Conservation (phyloP, 2,113 vertebrate species). For the Catharus fuscescens region DNA sequence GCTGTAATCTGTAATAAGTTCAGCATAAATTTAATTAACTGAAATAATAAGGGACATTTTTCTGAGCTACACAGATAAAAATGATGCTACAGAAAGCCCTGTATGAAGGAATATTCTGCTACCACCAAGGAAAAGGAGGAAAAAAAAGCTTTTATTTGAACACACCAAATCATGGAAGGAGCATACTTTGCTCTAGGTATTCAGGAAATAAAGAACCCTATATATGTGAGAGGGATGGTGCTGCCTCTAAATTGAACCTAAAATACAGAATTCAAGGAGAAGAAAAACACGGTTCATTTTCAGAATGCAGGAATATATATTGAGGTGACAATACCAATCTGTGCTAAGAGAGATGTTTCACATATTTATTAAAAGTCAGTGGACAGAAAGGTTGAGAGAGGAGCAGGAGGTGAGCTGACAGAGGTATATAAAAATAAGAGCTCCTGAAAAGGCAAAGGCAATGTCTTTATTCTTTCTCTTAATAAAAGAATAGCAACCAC, state of each 20-base stretch:
- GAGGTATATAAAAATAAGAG: slow-evolving; percentile 28
- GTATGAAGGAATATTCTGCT: neutral
- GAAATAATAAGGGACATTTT: neutral
- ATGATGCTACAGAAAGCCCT: neutral
- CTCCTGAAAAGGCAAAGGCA: slow-evolving; percentile 10
- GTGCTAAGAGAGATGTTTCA: slow-evolving; percentile 60
- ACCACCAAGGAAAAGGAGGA: fast-evolving
- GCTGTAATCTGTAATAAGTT: neutral
- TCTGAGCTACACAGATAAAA: neutral
- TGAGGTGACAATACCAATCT: slow-evolving; percentile 50
- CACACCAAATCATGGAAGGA: neutral
- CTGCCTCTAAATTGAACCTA: slow-evolving; percentile 18
- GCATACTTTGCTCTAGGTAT: neutral
- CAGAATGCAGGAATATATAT: slow-evolving; percentile 26
- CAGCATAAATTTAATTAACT: neutral
- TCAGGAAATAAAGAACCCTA: slow-evolving; percentile 20
- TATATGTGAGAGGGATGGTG: neutral
- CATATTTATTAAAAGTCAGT: slow-evolving; percentile 58
- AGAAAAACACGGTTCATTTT: slow-evolving; percentile 13
- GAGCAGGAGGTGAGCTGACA: slow-evolving; percentile 41
- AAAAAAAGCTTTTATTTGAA: neutral
- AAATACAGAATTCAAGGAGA: slow-evolving; percentile 11
- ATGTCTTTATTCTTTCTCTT: neutral
- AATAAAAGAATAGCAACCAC: slow-evolving; percentile 16
- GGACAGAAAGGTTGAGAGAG: slow-evolving; percentile 49